phyloP scores from a whole-genome alignment of 2,797 vertebrate genomes.

The Argentina silus region DNA sequence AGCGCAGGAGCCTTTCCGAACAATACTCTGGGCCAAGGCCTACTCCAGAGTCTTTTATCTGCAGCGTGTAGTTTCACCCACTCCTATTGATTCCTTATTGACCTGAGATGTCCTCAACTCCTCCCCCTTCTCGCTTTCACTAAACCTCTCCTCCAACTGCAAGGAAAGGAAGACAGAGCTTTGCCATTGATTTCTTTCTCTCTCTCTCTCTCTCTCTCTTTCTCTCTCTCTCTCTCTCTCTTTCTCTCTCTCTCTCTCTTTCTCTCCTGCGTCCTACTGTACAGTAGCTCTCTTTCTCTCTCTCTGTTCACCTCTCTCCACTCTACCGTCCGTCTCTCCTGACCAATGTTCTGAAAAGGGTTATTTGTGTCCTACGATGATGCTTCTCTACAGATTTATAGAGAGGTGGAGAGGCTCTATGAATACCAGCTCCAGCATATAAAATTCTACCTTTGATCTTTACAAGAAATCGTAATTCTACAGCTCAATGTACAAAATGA shows the following conservation, averaged over 20 bases:
- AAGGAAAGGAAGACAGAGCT: conserved; percentile 74
- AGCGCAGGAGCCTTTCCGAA: conserved; percentile 77
- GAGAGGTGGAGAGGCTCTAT: conserved; percentile 47
- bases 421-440: conserved; percentile 61
- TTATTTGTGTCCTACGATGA: conserved; percentile 8
- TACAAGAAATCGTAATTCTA: conserved; percentile 52
- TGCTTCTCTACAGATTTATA: conserved; percentile 27
- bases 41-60: conserved; percentile 89
- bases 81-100: conserved; percentile 97
- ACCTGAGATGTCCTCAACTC: conserved; percentile 89
- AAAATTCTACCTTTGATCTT: conserved; percentile 69
- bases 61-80: conserved; percentile 90
- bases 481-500: conserved; percentile 38
- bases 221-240: background rate
- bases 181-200: conserved; percentile 65
- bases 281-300: conserved; percentile 5
- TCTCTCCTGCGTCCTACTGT: conserved; percentile 32
- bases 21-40: conserved; percentile 81
- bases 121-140: conserved; percentile 76
- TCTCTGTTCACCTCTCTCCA: conserved; percentile 18
- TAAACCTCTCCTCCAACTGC: conserved; percentile 50
- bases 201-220: conserved; percentile 12
- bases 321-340: conserved; percentile 30
- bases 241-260: conserved; percentile 45
- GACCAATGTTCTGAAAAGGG: conserved; percentile 54